Conservation (phyloP, 2,888 invertebrate species). For the Tolmerus cingulatus region DNA sequence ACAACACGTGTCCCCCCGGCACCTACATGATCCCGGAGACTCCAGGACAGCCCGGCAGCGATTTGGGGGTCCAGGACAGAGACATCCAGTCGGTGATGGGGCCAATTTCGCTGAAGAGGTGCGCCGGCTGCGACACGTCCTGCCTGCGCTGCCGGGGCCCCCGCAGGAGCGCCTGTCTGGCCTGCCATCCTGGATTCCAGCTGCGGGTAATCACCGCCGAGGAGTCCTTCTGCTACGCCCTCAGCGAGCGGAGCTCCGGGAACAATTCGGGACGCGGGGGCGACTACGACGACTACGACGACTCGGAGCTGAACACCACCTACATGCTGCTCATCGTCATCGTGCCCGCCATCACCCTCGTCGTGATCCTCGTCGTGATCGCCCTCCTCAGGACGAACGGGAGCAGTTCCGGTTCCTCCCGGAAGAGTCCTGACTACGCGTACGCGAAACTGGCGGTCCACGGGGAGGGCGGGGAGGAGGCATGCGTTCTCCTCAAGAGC, state of each 20-base stretch:
- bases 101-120: constrained; percentile 50
- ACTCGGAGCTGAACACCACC: neutral
- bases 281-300: neutral
- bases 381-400: neutral
- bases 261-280: constrained; percentile 47
- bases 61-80: neutral
- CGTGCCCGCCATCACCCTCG: neutral
- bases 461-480: neutral
- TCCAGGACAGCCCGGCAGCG: neutral
- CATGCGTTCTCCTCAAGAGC: neutral
- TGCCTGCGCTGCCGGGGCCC: constrained; percentile 60
- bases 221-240: constrained; percentile 59
- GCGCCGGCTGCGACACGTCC: constrained; percentile 57
- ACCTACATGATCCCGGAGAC: constrained; percentile 52
- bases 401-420: neutral
- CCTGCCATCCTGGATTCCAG: constrained; percentile 58
- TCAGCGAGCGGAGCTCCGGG: constrained; percentile 58
- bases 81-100: neutral
- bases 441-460: constrained; percentile 11
- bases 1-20: constrained; percentile 57
- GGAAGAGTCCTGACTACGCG: neutral
- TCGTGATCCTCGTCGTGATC: constrained; percentile 9
- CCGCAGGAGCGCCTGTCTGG: constrained; percentile 57
- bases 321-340: constrained; percentile 20
- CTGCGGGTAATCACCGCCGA: constrained; percentile 54